Evolutionary conservation across 2,888 invertebrate genomes (phyloP).

Genomic region (Acanthopleura granulata): DNA sequence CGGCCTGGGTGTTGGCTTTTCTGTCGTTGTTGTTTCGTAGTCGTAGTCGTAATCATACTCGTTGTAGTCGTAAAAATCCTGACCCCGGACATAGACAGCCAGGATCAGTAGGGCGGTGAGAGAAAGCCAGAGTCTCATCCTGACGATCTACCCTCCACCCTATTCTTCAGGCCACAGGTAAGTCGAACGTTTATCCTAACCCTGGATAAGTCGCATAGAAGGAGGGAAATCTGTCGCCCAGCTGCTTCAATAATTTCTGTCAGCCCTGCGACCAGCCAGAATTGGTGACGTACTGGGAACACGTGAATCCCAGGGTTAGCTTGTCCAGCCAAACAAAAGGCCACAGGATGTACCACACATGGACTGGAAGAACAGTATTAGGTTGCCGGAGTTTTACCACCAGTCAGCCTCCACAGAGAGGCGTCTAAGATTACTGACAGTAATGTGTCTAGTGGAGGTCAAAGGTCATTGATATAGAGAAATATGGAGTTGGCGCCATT

Average conservation of each 20-base stretch:
- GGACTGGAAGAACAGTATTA: neutral
- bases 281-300: neutral
- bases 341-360: neutral
- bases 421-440: too few relatives aligned
- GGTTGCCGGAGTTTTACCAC: neutral
- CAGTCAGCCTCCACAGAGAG: too few relatives aligned
- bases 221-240: conserved; percentile 4
- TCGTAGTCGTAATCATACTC: conserved; percentile 14
- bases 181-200: neutral
- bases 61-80: conserved; percentile 10
- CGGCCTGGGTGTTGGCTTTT: neutral
- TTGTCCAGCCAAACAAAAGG: neutral
- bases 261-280: neutral
- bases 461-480: too few relatives aligned
- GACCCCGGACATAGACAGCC: conserved; percentile 6
- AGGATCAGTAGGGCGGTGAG: neutral
- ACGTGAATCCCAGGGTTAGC: conserved; percentile 1
- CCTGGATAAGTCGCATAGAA: neutral
- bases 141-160: neutral
- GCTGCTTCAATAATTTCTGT: neutral
- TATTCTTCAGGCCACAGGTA: neutral
- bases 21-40: neutral
- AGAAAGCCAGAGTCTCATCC: neutral
- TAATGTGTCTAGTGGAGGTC: too few relatives aligned
- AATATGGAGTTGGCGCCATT: too few relatives aligned